Base-by-base conservation (phyloP, 2,113 vertebrate genomes). In the Ptilorrhoa leucosticta region DNA sequence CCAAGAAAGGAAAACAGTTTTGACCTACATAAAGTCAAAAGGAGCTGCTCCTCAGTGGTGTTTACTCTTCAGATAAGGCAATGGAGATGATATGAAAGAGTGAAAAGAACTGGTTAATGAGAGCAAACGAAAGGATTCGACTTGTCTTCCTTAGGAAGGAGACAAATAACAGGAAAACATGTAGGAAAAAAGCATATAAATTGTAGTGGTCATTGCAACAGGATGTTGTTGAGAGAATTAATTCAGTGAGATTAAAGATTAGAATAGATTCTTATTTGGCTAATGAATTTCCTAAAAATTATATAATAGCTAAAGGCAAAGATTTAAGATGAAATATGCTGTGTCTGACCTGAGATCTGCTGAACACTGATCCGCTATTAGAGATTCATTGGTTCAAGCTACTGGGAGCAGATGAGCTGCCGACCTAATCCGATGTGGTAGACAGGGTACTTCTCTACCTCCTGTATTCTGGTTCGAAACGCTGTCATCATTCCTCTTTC, bases 261-360 rank as follows among this genome's bases (percentile, higher is more conserved):
- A 88, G 85, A 81, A 76, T 42, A 70, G 50, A 11, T 88, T 88
- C 83, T 94, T 96, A 88, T 94, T 94, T 95, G 79, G 90, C 90
- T 94, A 96, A 93, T 91, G 87, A 96, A 91, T 95, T 94, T 96
- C 79, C 54, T 58, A 89, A 95, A 93, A 94, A 90, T 91, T 94
- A 87, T 75, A 57, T 95, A 95, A 95, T 91, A 91, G 72, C 72
- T 95, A 87, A 93, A 53, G 72, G 40, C 65, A 91, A 96, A 94
- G 89, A 92, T 91, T 89, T 89, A 65, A 94, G 70, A 89, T 94
- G 83, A 94, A 93, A 95, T 92, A 91, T 51, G 75, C 56, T 56
- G 44, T 40, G 56, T 94, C 54, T 91, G 87, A 95, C 89, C 87
- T 88, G 85, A 96, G 93, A 81, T 95, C 76, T 92, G 65, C 76